Evolutionary conservation across 2,113 vertebrate genomes (phyloP).

Genomic region (Myiagra hebetior): DNA sequence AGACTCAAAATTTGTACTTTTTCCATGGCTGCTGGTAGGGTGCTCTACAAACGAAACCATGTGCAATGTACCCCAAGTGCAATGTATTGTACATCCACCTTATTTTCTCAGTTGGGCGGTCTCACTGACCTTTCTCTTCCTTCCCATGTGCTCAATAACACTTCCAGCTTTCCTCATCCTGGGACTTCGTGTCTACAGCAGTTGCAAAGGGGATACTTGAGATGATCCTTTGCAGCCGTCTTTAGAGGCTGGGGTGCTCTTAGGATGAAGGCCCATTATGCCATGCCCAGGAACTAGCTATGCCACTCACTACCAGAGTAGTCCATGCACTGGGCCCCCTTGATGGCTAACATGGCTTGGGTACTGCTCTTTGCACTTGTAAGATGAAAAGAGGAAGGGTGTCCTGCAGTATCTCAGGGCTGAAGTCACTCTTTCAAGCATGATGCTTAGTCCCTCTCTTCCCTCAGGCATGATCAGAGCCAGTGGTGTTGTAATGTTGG

Average conservation of each 20-base stretch:
- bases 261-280: fast-evolving
- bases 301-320: not conserved
- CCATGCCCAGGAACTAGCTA: not conserved
- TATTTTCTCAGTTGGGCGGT: not conserved
- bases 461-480: not conserved
- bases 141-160: not conserved
- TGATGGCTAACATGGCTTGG: fast-evolving
- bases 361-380: not conserved
- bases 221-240: not conserved
- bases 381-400: not conserved
- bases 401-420: not conserved
- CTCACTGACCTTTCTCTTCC: not conserved
- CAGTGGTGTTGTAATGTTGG: not conserved
- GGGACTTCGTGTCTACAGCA: not conserved
- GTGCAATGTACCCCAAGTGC: not conserved
- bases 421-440: not conserved
- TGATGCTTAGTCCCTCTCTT: not conserved
- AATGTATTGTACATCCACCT: not conserved
- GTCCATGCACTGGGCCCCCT: fast-evolving
- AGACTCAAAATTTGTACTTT: not conserved
- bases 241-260: not conserved
- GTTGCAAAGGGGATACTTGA: not conserved
- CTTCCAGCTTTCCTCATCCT: not conserved
- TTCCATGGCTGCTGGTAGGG: not conserved
- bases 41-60: not conserved